These are phyloP conservation scores for Synanthedon andrenaeformis DNA, from an alignment of 2,888 invertebrate species.

Conservation along the genomic window DNA sequence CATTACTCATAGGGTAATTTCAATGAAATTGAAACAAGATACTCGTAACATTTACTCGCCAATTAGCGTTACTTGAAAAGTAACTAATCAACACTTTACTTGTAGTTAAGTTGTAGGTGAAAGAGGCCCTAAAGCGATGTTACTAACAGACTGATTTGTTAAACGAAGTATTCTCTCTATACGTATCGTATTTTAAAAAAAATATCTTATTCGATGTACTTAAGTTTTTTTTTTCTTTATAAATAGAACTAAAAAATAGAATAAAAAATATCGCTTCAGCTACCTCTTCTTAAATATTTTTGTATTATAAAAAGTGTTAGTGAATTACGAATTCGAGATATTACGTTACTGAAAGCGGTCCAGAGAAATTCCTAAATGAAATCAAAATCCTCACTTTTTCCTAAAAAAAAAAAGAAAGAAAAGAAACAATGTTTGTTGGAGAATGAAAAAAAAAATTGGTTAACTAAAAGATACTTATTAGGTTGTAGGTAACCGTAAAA, in stretches of 20 bases:
- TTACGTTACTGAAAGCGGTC: conserved; percentile 31
- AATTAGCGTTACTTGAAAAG: too few relatives aligned
- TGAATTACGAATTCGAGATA: conserved; percentile 12
- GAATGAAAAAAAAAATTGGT: conserved; percentile 14
- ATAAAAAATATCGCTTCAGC: conserved; percentile 42
- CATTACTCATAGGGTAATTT: too few relatives aligned
- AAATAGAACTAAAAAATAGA: conserved; percentile 21
- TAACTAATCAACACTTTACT: too few relatives aligned
- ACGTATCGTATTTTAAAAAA: conserved; percentile 10
- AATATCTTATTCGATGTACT: conserved; percentile 31
- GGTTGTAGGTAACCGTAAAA: conserved; percentile 23
- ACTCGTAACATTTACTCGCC: too few relatives aligned
- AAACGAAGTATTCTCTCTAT: conserved; percentile 1
- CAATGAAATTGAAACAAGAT: too few relatives aligned
- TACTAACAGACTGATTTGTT: conserved; percentile 5
- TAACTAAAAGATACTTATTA: conserved; percentile 11
- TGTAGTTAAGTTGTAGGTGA: too few relatives aligned
- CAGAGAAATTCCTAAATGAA: conserved; percentile 31
- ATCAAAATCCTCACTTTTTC: conserved; percentile 39
- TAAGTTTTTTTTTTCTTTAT: conserved; percentile 40
- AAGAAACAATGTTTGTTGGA: conserved; percentile 24
- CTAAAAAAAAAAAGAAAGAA: conserved; percentile 20
- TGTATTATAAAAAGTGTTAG: conserved; percentile 22
- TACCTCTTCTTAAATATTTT: conserved; percentile 67
- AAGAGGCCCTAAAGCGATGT: too few relatives aligned